Conservation (phyloP, 2,888 invertebrate genomes). For the Agelastica alni region DNA sequence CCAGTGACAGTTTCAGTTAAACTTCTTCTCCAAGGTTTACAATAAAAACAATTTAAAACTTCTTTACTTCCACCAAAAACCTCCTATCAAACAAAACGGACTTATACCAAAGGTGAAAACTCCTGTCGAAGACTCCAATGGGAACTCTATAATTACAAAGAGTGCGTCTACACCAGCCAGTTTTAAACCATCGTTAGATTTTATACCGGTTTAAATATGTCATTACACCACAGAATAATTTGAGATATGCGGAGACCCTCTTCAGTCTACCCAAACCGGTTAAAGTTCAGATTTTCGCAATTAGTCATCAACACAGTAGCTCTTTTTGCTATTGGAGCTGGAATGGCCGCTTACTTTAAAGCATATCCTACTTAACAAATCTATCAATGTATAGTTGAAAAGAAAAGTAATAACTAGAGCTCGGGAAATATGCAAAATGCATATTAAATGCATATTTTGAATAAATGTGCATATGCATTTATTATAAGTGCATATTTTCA, state of each 20-base stretch:
- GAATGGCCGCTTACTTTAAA: constrained; percentile 79
- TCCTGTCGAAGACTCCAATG: constrained; percentile 52
- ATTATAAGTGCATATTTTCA: too few relatives aligned
- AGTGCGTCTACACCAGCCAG: constrained; percentile 87
- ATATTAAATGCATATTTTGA: too few relatives aligned
- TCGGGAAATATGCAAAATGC: too few relatives aligned
- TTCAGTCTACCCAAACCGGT: constrained; percentile 64
- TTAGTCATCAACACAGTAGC: constrained; percentile 77
- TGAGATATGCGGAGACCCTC: constrained; percentile 76
- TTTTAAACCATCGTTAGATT: constrained; percentile 82
- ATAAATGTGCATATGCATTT: too few relatives aligned
- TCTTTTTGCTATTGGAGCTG: constrained; percentile 76
- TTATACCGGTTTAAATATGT: constrained; percentile 84
- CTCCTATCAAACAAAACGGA: constrained; percentile 48
- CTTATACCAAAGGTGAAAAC: constrained; percentile 44
- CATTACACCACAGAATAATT: constrained; percentile 81
- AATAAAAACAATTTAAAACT: constrained; percentile 83
- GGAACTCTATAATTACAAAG: constrained; percentile 71
- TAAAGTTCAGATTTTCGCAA: constrained; percentile 77
- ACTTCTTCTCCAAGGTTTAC: constrained; percentile 85
- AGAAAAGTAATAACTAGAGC: too few relatives aligned
- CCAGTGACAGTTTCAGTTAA: constrained; percentile 84
- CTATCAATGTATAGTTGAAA: too few relatives aligned
- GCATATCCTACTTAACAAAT: too few relatives aligned
- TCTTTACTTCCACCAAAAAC: constrained; percentile 72